Evolutionary conservation across 2,113 vertebrate genomes (phyloP).

Genomic region (Daboia siamensis): DNA sequence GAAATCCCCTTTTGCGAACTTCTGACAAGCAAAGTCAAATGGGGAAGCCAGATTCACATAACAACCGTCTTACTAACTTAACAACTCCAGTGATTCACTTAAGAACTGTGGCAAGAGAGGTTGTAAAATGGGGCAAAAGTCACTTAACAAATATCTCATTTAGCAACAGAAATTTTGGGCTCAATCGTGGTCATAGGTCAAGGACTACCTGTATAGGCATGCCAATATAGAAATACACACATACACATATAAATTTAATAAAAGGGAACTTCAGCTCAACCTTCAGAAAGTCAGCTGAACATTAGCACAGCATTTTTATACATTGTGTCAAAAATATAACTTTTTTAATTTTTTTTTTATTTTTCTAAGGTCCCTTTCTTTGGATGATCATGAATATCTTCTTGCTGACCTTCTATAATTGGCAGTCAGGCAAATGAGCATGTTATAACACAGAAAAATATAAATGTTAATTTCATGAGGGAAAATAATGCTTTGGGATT

Average conservation of each 20-base stretch:
- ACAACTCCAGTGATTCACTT: too few relatives aligned
- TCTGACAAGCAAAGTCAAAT: neutral
- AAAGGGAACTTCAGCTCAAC: neutral
- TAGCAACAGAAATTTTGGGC: too few relatives aligned
- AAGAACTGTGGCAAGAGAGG: too few relatives aligned
- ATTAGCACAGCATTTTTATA: neutral
- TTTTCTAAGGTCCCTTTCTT: neutral
- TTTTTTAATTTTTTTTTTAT: neutral
- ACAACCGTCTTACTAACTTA: neutral
- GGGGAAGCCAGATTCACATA: neutral
- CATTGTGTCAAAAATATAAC: neutral
- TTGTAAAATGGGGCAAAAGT: too few relatives aligned
- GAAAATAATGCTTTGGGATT: slow-evolving; percentile 45
- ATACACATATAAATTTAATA: neutral
- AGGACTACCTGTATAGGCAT: neutral
- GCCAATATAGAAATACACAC: neutral
- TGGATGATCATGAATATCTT: neutral
- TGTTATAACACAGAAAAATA: slow-evolving; percentile 22
- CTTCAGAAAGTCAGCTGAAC: neutral
- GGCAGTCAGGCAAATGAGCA: neutral
- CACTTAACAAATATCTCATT: too few relatives aligned
- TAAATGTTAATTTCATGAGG: slow-evolving; percentile 34
- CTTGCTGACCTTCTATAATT: neutral
- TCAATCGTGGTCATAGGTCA: too few relatives aligned
- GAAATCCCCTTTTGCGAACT: too few relatives aligned